Percentiles rank a stretch among this genome's conserved stretches.
These are phyloP conservation scores for Cairina moschata DNA, from an alignment of 2,113 vertebrate species.

Conservation along the genomic window DNA sequence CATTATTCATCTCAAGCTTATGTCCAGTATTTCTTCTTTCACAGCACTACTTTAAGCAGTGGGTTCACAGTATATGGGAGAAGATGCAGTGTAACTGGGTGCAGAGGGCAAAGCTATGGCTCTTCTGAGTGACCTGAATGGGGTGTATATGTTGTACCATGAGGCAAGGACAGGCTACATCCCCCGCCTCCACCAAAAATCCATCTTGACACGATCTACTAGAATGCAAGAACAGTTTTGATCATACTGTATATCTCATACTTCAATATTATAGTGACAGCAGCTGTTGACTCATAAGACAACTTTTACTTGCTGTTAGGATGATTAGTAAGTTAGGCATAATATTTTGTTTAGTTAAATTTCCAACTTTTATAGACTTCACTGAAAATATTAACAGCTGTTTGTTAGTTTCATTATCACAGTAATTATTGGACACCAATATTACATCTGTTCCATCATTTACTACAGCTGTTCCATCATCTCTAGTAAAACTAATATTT, in stretches of 20 bases:
- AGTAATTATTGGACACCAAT: not conserved
- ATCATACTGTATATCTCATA: not conserved
- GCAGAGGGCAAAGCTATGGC: not conserved
- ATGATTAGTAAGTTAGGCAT: not conserved
- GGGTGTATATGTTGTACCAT: fast-evolving
- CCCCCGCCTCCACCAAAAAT: not conserved
- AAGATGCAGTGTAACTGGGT: not conserved
- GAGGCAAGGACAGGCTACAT: not conserved
- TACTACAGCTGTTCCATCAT: not conserved
- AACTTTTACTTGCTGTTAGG: not conserved
- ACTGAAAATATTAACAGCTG: not conserved
- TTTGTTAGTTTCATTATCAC: not conserved
- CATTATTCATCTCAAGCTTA: not conserved
- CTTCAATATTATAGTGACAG: not conserved
- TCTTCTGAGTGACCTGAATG: fast-evolving
- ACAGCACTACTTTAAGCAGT: not conserved
- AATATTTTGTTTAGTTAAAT: not conserved
- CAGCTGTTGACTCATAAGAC: not conserved
- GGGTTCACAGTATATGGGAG: not conserved
- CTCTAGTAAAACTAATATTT: not conserved
- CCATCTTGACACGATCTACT: not conserved
- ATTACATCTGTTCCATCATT: no score
- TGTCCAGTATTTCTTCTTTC: not conserved
- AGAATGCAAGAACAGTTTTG: not conserved
- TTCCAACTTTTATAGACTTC: not conserved